Evolutionary conservation across 2,888 invertebrate genomes (phyloP).

Genomic region (Macropis europaea): DNA sequence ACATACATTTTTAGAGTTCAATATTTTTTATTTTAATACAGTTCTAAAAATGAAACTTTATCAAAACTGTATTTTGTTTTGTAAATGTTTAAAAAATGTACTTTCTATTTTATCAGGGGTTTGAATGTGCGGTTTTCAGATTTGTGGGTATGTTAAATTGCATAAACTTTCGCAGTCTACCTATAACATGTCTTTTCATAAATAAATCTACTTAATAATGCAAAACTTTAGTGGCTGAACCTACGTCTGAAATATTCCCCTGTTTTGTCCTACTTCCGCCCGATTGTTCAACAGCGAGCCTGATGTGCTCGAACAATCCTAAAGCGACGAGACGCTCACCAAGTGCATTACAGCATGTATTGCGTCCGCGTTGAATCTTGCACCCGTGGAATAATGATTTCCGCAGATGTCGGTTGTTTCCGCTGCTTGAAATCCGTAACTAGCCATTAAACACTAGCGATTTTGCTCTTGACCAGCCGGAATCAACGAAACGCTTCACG

Average conservation of each 20-base stretch:
- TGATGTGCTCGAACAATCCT: constrained; percentile 19
- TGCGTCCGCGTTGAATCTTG: constrained; percentile 23
- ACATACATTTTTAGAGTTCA: too few relatives aligned
- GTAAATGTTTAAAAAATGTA: too few relatives aligned
- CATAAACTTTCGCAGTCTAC: too few relatives aligned
- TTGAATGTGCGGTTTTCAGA: too few relatives aligned
- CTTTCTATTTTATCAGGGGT: too few relatives aligned
- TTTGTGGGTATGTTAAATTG: too few relatives aligned
- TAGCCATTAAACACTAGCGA: constrained; percentile 34
- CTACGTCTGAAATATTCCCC: constrained; percentile 28
- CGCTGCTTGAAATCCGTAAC: constrained; percentile 35
- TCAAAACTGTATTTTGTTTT: too few relatives aligned
- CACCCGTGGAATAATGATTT: constrained; percentile 43
- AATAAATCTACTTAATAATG: too few relatives aligned
- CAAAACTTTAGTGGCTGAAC: too few relatives aligned
- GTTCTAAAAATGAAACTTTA: too few relatives aligned
- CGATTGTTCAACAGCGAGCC: constrained; percentile 28
- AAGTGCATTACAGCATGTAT: constrained; percentile 12
- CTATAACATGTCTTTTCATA: too few relatives aligned
- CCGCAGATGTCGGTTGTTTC: constrained; percentile 36
- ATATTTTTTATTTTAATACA: too few relatives aligned
- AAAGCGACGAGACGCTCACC: neutral
- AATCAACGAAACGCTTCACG: neutral
- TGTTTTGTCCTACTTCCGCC: constrained; percentile 21
- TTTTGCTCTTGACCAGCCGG: neutral